Evolutionary conservation across 2,797 vertebrate species (phyloP).

Genomic region (Phataginus tricuspis): DNA sequence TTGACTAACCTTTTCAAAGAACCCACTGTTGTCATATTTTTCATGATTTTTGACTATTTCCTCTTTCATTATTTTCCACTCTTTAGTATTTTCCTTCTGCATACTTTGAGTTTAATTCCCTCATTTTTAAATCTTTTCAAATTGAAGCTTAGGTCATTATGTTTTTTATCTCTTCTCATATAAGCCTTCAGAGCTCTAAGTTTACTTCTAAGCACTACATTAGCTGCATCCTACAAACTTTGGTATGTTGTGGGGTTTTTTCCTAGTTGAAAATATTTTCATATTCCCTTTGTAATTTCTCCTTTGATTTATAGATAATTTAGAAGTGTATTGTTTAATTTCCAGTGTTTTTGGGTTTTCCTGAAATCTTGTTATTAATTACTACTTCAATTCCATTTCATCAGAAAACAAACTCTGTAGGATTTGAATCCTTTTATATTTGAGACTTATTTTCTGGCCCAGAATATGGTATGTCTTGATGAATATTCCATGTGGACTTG

Average conservation of each 20-base stretch:
- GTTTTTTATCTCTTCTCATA: neutral
- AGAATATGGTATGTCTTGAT: neutral
- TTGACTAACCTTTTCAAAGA: neutral
- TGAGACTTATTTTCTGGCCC: neutral
- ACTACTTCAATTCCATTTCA: neutral
- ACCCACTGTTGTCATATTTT: neutral
- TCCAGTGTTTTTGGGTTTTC: neutral
- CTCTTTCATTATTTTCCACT: neutral
- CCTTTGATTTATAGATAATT: neutral
- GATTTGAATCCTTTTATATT: neutral
- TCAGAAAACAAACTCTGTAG: neutral
- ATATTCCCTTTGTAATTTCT: neutral
- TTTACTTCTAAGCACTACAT: neutral
- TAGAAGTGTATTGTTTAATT: neutral
- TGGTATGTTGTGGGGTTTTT: neutral
- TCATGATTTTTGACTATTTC: neutral
- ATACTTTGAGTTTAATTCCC: neutral
- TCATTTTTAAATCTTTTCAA: neutral
- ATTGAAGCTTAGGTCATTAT: neutral
- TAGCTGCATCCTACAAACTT: neutral
- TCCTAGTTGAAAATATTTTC: neutral
- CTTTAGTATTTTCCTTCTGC: neutral
- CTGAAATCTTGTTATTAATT: neutral
- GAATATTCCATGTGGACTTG: neutral
- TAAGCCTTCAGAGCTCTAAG: neutral